Conservation (phyloP, 2,113 vertebrate genomes). For the Tetrax tetrax region DNA sequence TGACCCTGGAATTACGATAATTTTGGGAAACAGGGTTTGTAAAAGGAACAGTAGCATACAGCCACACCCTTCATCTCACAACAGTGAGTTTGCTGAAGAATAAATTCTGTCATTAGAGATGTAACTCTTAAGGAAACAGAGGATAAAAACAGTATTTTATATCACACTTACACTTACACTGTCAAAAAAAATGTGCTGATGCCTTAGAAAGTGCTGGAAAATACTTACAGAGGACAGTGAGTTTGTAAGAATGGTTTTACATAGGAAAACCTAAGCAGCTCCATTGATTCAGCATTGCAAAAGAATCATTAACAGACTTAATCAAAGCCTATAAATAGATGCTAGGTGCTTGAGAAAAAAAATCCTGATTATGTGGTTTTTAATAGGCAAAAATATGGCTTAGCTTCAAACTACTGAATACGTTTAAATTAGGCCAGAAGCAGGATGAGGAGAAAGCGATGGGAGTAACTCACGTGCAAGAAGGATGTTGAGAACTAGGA, state of each 20-base stretch:
- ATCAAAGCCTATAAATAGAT: neutral
- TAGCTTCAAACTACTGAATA: neutral
- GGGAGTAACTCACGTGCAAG: neutral
- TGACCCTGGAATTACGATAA: neutral
- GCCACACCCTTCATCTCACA: neutral
- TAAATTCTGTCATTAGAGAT: neutral
- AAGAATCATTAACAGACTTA: neutral
- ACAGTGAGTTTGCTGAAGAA: neutral
- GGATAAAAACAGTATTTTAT: neutral
- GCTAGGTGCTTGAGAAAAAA: neutral
- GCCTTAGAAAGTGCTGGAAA: neutral
- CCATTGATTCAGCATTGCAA: neutral
- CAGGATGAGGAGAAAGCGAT: neutral
- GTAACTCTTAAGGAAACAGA: neutral
- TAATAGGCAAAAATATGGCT: neutral
- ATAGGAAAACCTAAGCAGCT: neutral
- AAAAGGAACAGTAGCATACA: neutral
- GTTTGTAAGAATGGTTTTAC: neutral
- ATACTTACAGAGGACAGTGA: neutral
- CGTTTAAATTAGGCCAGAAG: neutral
- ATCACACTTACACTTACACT: neutral
- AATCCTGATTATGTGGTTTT: neutral
- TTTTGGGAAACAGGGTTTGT: neutral
- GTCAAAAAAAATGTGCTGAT: neutral
- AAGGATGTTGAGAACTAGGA: neutral